phyloP scores from a whole-genome alignment of 2,888 invertebrate genomes.

The Barypeithes pellucidus region DNA sequence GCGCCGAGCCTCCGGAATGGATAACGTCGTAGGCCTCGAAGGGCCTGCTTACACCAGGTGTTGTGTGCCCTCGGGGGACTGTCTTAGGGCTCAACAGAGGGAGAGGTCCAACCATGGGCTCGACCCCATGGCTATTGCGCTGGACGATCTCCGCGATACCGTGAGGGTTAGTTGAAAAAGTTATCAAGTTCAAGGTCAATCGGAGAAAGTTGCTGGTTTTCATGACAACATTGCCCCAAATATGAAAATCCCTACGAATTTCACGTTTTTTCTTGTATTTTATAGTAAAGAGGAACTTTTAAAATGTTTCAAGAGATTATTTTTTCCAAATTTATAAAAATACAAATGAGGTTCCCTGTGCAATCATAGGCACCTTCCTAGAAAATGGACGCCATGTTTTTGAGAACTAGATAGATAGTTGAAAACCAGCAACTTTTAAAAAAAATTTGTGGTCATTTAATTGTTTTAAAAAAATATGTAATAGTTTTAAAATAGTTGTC shows the following conservation, averaged over 20 bases:
- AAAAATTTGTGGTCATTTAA: not conserved
- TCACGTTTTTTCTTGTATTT: too few relatives aligned
- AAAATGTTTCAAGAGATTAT: not conserved
- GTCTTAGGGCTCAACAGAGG: conserved; percentile 77
- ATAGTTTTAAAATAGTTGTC: too few relatives aligned
- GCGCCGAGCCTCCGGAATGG: conserved; percentile 63
- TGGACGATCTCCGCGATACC: conserved; percentile 84
- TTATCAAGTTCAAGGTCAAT: conserved; percentile 42
- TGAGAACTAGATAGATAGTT: too few relatives aligned
- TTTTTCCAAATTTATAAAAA: not conserved
- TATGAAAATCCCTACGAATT: too few relatives aligned
- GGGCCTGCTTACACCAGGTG: conserved; percentile 75
- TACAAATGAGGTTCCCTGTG: too few relatives aligned
- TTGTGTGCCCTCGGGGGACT: conserved; percentile 88
- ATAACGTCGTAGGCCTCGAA: conserved; percentile 39
- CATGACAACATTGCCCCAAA: not conserved
- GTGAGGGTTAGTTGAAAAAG: conserved; percentile 78
- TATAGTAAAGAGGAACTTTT: not conserved
- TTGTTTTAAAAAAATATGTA: too few relatives aligned
- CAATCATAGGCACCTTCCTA: too few relatives aligned
- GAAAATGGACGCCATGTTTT: too few relatives aligned
- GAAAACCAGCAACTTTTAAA: not conserved
- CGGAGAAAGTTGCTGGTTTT: conserved; percentile 15
- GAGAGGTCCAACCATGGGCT: conserved; percentile 65
- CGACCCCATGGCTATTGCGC: conserved; percentile 74